A percentile compares a stretch with the other conserved stretches of the same genome.
phyloP scores from a whole-genome alignment of 1,140 invertebrate species.

The Drosophila ananassae region DNA sequence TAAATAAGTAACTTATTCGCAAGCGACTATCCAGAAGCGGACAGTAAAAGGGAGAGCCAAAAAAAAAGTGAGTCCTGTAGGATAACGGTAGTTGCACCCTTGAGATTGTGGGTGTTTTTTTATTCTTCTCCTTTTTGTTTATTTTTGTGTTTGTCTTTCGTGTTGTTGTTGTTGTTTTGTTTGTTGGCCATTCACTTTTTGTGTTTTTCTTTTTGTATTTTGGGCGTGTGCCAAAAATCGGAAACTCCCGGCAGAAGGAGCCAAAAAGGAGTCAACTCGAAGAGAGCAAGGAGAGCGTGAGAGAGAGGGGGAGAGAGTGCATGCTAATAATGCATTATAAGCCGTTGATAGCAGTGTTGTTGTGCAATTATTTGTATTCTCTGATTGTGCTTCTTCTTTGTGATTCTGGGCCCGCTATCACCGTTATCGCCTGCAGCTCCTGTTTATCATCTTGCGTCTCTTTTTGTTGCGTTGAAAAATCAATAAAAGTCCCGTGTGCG shows the following conservation, averaged over 20 bases:
- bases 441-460: slow-evolving; percentile 22
- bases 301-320: not conserved
- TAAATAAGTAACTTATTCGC: too few relatives aligned
- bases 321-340: not conserved
- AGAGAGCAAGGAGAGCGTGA: not conserved
- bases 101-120: not conserved
- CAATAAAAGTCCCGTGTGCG: slow-evolving; percentile 57
- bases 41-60: not conserved
- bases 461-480: slow-evolving; percentile 59
- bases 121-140: not conserved
- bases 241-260: not conserved
- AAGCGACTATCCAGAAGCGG: not conserved
- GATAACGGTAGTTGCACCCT: slow-evolving; percentile 1
- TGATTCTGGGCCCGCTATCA: not conserved
- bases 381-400: not conserved
- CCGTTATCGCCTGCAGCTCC: slow-evolving; percentile 35
- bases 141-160: not conserved
- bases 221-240: slow-evolving; percentile 4
- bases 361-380: not conserved
- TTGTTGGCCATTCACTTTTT: not conserved
- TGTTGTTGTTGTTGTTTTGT: not conserved
- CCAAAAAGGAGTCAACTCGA: not conserved
- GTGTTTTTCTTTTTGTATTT: not conserved
- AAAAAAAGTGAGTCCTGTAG: slow-evolving; percentile 3
- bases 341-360: not conserved